Conservation (phyloP, 1,140 invertebrate species). For the Pentalonia nigronervosa region DNA sequence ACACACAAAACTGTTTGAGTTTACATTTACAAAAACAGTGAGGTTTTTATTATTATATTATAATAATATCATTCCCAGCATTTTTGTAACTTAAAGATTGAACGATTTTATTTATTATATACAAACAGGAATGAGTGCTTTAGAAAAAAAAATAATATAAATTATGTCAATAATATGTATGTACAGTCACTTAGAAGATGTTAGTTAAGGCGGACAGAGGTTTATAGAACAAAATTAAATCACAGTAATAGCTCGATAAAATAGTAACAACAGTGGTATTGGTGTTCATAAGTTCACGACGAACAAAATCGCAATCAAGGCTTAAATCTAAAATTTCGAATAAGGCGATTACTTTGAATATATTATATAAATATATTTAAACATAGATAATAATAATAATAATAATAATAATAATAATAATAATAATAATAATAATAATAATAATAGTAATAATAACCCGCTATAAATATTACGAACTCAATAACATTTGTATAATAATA, state of each 20-base stretch:
- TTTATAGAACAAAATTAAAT: conserved; percentile 53
- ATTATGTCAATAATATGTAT: conserved; percentile 24
- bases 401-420: conserved; percentile 2
- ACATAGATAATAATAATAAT: background rate
- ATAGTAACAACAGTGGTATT: conserved; percentile 55
- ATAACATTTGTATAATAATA: background rate
- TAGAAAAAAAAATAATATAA: background rate
- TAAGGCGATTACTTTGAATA: conserved; percentile 19
- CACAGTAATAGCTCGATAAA: conserved; percentile 57
- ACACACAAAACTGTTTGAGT: background rate
- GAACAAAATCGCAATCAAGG: conserved; percentile 38
- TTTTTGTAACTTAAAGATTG: background rate
- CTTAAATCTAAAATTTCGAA: conserved; percentile 54
- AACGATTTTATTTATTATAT: background rate
- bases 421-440: background rate
- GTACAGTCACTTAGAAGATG: conserved; percentile 25
- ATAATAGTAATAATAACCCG: background rate
- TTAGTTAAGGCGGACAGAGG: background rate
- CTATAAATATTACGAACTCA: background rate
- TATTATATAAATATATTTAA: background rate
- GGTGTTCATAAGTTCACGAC: conserved; percentile 54
- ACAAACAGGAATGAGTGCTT: background rate
- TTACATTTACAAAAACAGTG: background rate
- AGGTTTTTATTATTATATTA: background rate
- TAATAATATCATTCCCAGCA: background rate